Conservation (phyloP, 1,140 invertebrate species). For the Andricus grossulariae region DNA sequence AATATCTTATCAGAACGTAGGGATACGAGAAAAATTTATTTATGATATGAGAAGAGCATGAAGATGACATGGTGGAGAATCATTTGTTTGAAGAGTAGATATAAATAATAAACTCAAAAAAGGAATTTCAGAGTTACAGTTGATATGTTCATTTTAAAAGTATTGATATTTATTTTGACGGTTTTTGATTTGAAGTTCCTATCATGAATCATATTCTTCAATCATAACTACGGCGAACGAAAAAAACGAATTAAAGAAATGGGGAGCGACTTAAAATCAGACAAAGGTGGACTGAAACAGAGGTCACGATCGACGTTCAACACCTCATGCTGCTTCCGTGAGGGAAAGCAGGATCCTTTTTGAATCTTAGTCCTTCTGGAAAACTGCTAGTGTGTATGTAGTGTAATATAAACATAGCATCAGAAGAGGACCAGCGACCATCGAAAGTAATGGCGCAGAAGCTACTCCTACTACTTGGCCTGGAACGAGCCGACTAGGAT, state of each 20-base stretch:
- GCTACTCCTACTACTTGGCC: slow-evolving; percentile 66
- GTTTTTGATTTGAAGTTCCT: no score
- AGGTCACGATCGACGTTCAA: not conserved
- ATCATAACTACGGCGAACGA: not conserved
- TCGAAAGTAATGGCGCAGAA: slow-evolving; percentile 70
- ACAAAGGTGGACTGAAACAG: not conserved
- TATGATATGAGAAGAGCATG: no score
- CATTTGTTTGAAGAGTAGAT: no score
- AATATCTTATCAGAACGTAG: no score
- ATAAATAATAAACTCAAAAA: no score
- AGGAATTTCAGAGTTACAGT: no score
- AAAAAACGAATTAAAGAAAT: not conserved
- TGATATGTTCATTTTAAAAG: no score
- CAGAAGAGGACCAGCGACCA: slow-evolving; percentile 46
- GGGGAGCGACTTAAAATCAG: not conserved
- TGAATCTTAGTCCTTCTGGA: not conserved
- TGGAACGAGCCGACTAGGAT: slow-evolving; percentile 68
- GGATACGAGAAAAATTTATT: no score
- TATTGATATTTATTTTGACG: no score
- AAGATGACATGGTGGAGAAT: no score
- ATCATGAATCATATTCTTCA: not conserved
- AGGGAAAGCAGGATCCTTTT: slow-evolving; percentile 47
- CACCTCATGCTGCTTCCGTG: slow-evolving; percentile 51
- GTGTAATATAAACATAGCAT: slow-evolving; percentile 20
- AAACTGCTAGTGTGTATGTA: slow-evolving; percentile 7